These are phyloP conservation scores for Gadus macrocephalus DNA, from an alignment of 2,113 vertebrate genomes.

Conservation along the genomic window DNA sequence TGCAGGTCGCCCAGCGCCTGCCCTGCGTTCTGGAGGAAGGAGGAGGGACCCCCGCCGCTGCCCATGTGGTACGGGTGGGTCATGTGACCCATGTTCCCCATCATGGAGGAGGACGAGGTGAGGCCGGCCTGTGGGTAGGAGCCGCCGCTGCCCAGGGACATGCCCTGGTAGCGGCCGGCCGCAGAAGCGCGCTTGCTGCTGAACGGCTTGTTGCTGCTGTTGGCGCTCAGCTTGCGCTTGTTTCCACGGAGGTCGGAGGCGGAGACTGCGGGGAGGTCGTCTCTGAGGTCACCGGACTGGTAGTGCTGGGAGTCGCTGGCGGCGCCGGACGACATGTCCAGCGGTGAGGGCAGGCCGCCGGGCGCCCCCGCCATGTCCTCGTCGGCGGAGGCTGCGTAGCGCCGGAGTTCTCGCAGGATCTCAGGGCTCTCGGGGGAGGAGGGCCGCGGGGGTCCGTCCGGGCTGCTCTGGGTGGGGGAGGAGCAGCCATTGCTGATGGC, in stretches of 20 bases:
- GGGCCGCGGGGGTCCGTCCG: slow-evolving; percentile 73
- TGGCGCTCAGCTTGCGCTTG: slow-evolving; percentile 80
- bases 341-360: slow-evolving; percentile 60
- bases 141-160: slow-evolving; percentile 80
- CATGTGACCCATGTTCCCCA: slow-evolving; percentile 84
- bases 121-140: slow-evolving; percentile 83
- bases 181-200: slow-evolving; percentile 75
- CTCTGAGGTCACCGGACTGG: slow-evolving; percentile 45
- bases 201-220: slow-evolving; percentile 59
- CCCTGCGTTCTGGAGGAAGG: slow-evolving; percentile 87
- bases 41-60: slow-evolving; percentile 70
- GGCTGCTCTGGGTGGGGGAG: slow-evolving; percentile 75
- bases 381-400: slow-evolving; percentile 77
- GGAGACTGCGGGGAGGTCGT: slow-evolving; percentile 66
- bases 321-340: slow-evolving; percentile 30
- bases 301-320: slow-evolving; percentile 55
- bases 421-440: slow-evolving; percentile 87
- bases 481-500: slow-evolving; percentile 85
- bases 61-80: slow-evolving; percentile 86
- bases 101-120: slow-evolving; percentile 85
- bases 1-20: slow-evolving; percentile 87
- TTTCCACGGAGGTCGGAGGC: slow-evolving; percentile 78
- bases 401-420: slow-evolving; percentile 88
- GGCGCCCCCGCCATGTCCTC: slow-evolving; percentile 54
- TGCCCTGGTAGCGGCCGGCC: slow-evolving; percentile 77